Percentiles rank a stretch among this genome's conserved stretches.
These are phyloP conservation scores for Aegotheles bennettii DNA, from an alignment of 2,113 vertebrate genomes.

Conservation along the genomic window DNA sequence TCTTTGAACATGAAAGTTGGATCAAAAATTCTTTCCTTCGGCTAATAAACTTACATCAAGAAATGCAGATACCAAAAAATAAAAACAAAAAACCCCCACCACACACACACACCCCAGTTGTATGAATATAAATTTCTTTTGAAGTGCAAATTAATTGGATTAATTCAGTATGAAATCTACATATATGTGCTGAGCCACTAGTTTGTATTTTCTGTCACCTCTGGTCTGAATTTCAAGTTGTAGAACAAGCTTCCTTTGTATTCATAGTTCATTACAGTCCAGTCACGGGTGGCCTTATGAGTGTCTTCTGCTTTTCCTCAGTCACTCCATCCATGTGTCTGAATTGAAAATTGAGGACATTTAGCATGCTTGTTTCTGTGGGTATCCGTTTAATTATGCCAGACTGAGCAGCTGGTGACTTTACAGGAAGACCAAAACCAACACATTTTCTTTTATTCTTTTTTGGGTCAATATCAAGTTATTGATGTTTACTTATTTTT, in stretches of 20 bases:
- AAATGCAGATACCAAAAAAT: not conserved
- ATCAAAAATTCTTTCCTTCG: not conserved
- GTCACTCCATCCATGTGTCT: not conserved
- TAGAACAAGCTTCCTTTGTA: not conserved
- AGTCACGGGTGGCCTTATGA: not conserved
- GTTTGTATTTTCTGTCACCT: not conserved
- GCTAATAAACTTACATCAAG: not conserved
- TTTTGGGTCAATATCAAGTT: not conserved
- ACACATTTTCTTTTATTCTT: not conserved
- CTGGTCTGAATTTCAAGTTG: not conserved
- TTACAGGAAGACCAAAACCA: not conserved
- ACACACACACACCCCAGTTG: too few relatives aligned
- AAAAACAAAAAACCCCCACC: not conserved
- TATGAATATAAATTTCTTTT: conserved; percentile 1
- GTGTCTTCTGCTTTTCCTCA: not conserved
- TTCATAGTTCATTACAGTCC: not conserved
- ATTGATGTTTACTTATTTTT: not conserved
- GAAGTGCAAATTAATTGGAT: not conserved
- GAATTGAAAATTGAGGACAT: not conserved
- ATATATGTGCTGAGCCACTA: not conserved
- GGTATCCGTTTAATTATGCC: not conserved
- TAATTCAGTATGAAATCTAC: not conserved
- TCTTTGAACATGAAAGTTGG: not conserved
- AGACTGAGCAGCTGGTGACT: not conserved
- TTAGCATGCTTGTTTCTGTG: not conserved